These are phyloP conservation scores for Dermolepida albohirtum DNA, from an alignment of 2,888 invertebrate genomes.

Conservation along the genomic window DNA sequence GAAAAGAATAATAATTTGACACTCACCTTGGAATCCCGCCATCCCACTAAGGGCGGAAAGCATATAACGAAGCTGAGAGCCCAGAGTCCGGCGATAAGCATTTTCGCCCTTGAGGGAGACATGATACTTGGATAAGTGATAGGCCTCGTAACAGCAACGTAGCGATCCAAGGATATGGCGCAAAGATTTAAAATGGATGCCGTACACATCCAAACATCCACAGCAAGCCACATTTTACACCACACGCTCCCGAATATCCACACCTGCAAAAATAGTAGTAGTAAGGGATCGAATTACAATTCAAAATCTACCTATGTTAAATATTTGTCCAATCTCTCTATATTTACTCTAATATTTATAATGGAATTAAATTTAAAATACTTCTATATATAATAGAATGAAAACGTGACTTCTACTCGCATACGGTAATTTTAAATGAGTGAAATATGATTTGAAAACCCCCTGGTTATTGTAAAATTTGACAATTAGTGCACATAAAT, in stretches of 20 bases:
- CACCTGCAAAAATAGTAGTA: slow-evolving; percentile 74
- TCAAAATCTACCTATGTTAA: too few relatives aligned
- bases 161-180: slow-evolving; percentile 94
- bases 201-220: slow-evolving; percentile 99
- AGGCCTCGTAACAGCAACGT: slow-evolving; percentile 96
- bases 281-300: background rate
- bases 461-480: too few relatives aligned
- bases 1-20: slow-evolving; percentile 45
- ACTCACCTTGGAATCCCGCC: slow-evolving; percentile 83
- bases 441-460: too few relatives aligned
- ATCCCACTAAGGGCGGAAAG: slow-evolving; percentile 94
- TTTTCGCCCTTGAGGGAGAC: slow-evolving; percentile 86
- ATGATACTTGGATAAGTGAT: slow-evolving; percentile 95
- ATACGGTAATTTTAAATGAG: too few relatives aligned
- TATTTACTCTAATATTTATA: too few relatives aligned
- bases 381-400: too few relatives aligned
- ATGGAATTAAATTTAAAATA: too few relatives aligned
- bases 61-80: slow-evolving; percentile 95
- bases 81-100: slow-evolving; percentile 93
- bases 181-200: slow-evolving; percentile 96
- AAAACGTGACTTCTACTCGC: too few relatives aligned
- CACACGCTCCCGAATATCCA: slow-evolving; percentile 98
- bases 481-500: too few relatives aligned
- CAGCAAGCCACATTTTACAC: slow-evolving; percentile 97
- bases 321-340: too few relatives aligned